Percentiles rank a stretch among this genome's conserved stretches.
Evolutionary conservation across 2,888 invertebrate species (phyloP).

Genomic region (Microctonus hyperodae): DNA sequence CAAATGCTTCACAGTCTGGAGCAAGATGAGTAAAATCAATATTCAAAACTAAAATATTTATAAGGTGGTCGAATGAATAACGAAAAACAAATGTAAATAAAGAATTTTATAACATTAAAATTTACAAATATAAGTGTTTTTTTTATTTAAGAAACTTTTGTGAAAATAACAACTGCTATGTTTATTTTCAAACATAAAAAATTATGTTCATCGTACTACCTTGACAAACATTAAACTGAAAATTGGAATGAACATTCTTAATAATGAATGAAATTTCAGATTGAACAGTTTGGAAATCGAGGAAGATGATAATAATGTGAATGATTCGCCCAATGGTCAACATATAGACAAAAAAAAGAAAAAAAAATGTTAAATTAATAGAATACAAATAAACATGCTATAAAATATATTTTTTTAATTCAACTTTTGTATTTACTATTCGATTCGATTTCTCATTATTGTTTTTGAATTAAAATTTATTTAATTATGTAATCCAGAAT

Average conservation of each 20-base stretch:
- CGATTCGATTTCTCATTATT: too few relatives aligned
- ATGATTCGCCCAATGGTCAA: constrained; percentile 45
- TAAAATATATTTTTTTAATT: too few relatives aligned
- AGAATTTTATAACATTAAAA: neutral
- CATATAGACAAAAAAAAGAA: constrained; percentile 26
- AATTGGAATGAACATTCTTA: neutral
- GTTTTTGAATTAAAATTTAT: too few relatives aligned
- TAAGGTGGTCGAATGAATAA: constrained; percentile 1
- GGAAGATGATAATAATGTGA: constrained; percentile 55
- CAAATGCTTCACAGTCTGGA: constrained; percentile 73
- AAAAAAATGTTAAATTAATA: neutral
- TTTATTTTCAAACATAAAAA: neutral
- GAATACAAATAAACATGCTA: neutral
- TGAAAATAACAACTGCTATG: neutral
- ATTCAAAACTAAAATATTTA: constrained; percentile 5
- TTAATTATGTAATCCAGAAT: too few relatives aligned
- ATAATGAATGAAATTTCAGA: constrained; percentile 41
- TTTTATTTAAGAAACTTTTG: neutral
- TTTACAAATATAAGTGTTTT: neutral
- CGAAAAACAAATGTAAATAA: neutral
- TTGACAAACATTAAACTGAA: neutral
- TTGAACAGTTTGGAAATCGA: constrained; percentile 58
- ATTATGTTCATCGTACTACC: neutral
- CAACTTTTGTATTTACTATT: too few relatives aligned
- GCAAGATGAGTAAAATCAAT: constrained; percentile 64